Evolutionary conservation across 2,888 invertebrate genomes (phyloP).

Genomic region (Drosophila lacicola): DNA sequence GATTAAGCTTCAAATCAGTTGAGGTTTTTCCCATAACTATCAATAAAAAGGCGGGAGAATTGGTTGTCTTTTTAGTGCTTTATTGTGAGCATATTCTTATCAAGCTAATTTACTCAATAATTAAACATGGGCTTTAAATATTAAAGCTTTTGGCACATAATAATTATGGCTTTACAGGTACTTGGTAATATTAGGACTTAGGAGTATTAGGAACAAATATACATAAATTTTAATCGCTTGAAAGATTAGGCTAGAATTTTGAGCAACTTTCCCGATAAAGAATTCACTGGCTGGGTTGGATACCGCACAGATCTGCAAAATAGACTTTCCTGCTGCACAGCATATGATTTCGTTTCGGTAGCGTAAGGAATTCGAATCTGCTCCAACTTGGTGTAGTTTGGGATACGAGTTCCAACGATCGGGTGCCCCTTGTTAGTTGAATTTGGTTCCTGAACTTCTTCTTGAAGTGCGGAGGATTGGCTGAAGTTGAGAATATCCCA

Average conservation of each 20-base stretch:
- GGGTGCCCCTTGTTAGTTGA: neutral
- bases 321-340: neutral
- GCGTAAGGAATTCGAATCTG: neutral
- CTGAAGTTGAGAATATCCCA: conserved; percentile 2
- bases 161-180: neutral
- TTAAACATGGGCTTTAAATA: neutral
- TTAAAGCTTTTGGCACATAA: conserved; percentile 6
- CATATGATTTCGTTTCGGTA: conserved; percentile 7
- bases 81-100: conserved; percentile 2
- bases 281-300: conserved; percentile 56
- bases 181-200: neutral
- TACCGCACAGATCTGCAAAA: conserved; percentile 1
- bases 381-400: conserved; percentile 48
- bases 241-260: conserved; percentile 56
- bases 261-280: conserved; percentile 60
- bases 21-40: too few relatives aligned
- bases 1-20: too few relatives aligned
- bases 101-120: neutral
- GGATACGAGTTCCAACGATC: neutral
- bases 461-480: neutral
- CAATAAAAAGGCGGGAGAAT: too few relatives aligned
- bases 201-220: neutral
- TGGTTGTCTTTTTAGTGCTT: conserved; percentile 4
- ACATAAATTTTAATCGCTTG: neutral
- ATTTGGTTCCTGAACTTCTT: neutral